Percentiles rank a stretch among this genome's conserved stretches.
phyloP scores from a whole-genome alignment of 1,140 invertebrate genomes.

The Batillaria attramentaria region DNA sequence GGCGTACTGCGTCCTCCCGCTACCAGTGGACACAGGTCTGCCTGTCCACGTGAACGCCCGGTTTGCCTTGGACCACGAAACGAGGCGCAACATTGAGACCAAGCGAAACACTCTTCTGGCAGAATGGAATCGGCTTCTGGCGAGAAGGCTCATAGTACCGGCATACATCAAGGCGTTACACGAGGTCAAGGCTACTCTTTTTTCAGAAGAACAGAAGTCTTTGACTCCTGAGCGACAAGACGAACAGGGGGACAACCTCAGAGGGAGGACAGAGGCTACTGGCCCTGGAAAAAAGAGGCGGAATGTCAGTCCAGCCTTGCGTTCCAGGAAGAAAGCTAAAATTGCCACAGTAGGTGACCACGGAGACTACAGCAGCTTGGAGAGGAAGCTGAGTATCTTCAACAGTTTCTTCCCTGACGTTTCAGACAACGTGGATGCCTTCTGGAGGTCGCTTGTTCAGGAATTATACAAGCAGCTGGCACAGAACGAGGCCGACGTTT shows the following conservation, averaged over 20 bases:
- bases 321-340: too few relatives aligned
- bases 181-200: background rate
- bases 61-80: constrained; percentile 67
- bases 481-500: background rate
- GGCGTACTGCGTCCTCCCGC: constrained; percentile 66
- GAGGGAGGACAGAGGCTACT: too few relatives aligned
- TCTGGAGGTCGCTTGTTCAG: constrained; percentile 7
- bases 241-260: too few relatives aligned
- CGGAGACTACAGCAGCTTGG: too few relatives aligned
- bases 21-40: constrained; percentile 63
- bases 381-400: background rate
- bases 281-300: too few relatives aligned
- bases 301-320: too few relatives aligned
- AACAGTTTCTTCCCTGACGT: constrained; percentile 7
- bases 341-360: too few relatives aligned
- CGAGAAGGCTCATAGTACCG: constrained; percentile 51
- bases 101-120: constrained; percentile 35
- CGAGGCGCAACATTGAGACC: constrained; percentile 59
- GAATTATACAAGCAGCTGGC: constrained; percentile 18
- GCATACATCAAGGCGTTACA: constrained; percentile 47
- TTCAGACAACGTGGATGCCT: background rate
- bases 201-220: background rate
- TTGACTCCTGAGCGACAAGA: too few relatives aligned
- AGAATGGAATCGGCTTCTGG: constrained; percentile 57
- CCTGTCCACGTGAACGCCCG: constrained; percentile 68